phyloP scores from a whole-genome alignment of 2,888 invertebrate species.

The Phrixothrix hirtus region DNA sequence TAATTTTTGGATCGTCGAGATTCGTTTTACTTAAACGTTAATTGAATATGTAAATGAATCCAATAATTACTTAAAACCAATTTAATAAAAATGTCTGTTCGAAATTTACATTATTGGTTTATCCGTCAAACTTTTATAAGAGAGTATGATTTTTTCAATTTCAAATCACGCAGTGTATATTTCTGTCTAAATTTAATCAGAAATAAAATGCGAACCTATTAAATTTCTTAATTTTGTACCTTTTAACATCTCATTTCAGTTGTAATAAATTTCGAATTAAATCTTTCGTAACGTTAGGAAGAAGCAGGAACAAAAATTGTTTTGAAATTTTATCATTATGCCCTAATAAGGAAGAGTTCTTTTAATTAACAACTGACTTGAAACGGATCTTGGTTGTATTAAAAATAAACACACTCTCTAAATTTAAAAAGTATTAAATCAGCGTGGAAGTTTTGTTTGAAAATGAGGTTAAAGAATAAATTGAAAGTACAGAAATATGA shows the following conservation, averaged over 20 bases:
- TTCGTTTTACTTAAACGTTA: constrained; percentile 9
- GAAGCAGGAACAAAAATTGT: constrained; percentile 1
- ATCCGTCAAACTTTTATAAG: too few relatives aligned
- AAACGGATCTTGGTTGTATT: too few relatives aligned
- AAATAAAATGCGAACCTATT: constrained; percentile 11
- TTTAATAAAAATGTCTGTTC: background rate
- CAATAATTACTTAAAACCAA: constrained; percentile 8
- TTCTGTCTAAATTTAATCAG: constrained; percentile 8
- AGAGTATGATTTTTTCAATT: too few relatives aligned
- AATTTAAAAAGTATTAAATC: too few relatives aligned
- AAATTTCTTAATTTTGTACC: constrained; percentile 10
- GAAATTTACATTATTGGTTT: constrained; percentile 5
- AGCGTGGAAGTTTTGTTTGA: too few relatives aligned
- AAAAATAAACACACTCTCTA: too few relatives aligned
- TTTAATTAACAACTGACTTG: too few relatives aligned
- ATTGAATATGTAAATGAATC: constrained; percentile 13
- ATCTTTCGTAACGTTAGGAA: constrained; percentile 4
- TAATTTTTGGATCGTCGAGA: constrained; percentile 11
- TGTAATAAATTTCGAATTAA: constrained; percentile 15
- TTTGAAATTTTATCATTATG: constrained; percentile 4
- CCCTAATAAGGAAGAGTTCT: too few relatives aligned
- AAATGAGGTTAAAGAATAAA: too few relatives aligned
- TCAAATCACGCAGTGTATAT: too few relatives aligned
- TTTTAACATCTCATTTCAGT: constrained; percentile 10
- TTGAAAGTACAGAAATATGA: too few relatives aligned